Evolutionary conservation across 2,797 vertebrate species (phyloP), one percentile per base, ranked within the genome.

Genomic region (Huso huso): DNA sequence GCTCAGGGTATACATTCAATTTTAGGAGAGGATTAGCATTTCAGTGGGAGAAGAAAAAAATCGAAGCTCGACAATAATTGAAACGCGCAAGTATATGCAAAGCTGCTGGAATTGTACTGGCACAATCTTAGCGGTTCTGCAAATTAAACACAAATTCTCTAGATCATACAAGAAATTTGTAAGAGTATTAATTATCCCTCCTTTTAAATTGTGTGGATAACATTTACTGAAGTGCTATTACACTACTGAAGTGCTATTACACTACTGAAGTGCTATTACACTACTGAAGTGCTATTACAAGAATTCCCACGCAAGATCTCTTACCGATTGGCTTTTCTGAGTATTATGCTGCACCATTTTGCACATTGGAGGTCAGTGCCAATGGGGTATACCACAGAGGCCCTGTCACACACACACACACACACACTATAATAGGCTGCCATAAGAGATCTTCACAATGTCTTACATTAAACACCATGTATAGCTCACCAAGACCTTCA

Each of bases 301-400:
- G 55, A 58, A 58, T n/a, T 12, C 11, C 10, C 55, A 37, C 5
- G 37, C 12, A 58, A 13, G 55, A 10, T 58, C 55, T 12, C 10
- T 58, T 58, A 58, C n/a, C n/a, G 13, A 58, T 58, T 58, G 55
- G 55, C 55, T 58, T 58, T 58, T 58, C 55, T 58, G 13, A 58
- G 55, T 58, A 58, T 58, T 58, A 6, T n/a, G 12, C 55, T 12
- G 12, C 11, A 15, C 12, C 55, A 58, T 13, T 58, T 58, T n/a
- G 12, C 55, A 58, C 55, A 12, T 58, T 7, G 55, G 6, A 58
- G 55, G 12, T n/a, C 11, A 13, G 55, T 58, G 55, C 55, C 55
- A 13, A 58, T 58, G 11, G 12, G 12, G 55, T 58, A 12, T 58
- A 58, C 55, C 55, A 58, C 13, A 11, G 1, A 58, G 13, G 1